A percentile compares a stretch with the other conserved stretches of the same genome.
These are phyloP conservation scores for Uropsilus gracilis DNA, from an alignment of 2,113 vertebrate species.

Conservation along the genomic window DNA sequence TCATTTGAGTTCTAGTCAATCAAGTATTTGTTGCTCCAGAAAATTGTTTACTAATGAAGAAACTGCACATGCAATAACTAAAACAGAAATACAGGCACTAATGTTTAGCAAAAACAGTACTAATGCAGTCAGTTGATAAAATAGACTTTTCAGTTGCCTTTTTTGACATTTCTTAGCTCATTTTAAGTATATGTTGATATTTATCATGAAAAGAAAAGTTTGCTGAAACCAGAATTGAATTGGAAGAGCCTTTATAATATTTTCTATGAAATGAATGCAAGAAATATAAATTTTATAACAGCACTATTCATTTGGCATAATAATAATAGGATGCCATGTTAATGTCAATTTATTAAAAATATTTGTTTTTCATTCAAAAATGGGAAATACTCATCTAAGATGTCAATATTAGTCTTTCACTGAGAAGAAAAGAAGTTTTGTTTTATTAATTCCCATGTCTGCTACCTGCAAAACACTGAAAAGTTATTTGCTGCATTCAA, in stretches of 20 bases:
- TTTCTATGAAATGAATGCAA: constrained; percentile 59
- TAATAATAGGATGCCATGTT: constrained; percentile 33
- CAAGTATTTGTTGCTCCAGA: not conserved
- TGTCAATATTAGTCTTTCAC: not conserved
- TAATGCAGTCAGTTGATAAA: not conserved
- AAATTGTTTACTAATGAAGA: not conserved
- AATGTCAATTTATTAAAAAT: constrained; percentile 73
- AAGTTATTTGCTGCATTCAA: not conserved
- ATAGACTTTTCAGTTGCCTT: not conserved
- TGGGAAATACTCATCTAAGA: not conserved
- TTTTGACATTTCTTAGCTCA: not conserved
- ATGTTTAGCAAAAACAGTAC: not conserved
- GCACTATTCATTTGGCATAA: not conserved
- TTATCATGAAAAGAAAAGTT: constrained; percentile 15
- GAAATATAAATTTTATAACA: constrained; percentile 58
- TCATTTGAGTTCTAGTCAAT: not conserved
- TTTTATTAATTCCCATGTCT: not conserved
- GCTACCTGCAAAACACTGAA: not conserved
- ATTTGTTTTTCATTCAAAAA: not conserved
- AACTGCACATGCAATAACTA: not conserved
- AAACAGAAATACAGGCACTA: not conserved
- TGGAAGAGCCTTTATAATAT: constrained; percentile 24
- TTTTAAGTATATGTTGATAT: constrained; percentile 34
- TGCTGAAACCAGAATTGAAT: constrained; percentile 16
- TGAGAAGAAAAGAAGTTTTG: not conserved